A percentile compares a stretch with the other conserved stretches of the same genome.
Conservation (phyloP, 2,113 vertebrate species). For the Hepsetus odoe region DNA sequence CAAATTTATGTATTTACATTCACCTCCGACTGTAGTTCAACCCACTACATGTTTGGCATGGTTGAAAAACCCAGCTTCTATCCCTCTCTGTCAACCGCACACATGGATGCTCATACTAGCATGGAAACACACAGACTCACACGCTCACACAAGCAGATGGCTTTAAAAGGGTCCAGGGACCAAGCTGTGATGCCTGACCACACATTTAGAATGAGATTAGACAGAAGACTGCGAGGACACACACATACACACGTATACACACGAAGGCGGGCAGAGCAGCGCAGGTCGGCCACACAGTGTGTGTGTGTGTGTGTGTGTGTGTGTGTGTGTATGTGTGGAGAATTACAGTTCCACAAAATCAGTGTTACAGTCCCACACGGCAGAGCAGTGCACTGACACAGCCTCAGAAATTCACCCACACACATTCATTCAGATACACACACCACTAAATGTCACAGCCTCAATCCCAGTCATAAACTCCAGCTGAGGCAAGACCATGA, state of each 20-base stretch:
- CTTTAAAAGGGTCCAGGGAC: constrained; percentile 23
- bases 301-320: not conserved
- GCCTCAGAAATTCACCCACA: constrained; percentile 39
- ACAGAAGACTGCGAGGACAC: constrained; percentile 28
- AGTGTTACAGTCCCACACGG: not conserved
- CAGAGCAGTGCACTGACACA: constrained; percentile 28
- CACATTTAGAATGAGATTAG: constrained; percentile 36
- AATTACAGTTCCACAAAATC: constrained; percentile 7
- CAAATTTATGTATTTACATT: constrained; percentile 10
- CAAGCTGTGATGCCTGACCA: constrained; percentile 27
- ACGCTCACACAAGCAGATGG: not conserved
- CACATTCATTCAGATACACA: constrained; percentile 25
- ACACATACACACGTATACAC: constrained; percentile 30
- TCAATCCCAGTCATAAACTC: constrained; percentile 9
- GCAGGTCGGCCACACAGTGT: constrained; percentile 25
- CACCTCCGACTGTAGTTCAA: constrained; percentile 5
- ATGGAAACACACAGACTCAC: not conserved
- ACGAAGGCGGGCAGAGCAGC: not conserved
- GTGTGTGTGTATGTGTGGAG: constrained; percentile 5
- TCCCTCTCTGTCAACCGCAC: not conserved
- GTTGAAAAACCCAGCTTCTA: not conserved
- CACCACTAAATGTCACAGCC: constrained; percentile 15
- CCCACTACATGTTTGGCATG: constrained; percentile 1
- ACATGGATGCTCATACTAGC: not conserved
- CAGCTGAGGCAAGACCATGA: not conserved